phyloP scores from a whole-genome alignment of 2,113 vertebrate genomes.

The Paralichthys olivaceus region DNA sequence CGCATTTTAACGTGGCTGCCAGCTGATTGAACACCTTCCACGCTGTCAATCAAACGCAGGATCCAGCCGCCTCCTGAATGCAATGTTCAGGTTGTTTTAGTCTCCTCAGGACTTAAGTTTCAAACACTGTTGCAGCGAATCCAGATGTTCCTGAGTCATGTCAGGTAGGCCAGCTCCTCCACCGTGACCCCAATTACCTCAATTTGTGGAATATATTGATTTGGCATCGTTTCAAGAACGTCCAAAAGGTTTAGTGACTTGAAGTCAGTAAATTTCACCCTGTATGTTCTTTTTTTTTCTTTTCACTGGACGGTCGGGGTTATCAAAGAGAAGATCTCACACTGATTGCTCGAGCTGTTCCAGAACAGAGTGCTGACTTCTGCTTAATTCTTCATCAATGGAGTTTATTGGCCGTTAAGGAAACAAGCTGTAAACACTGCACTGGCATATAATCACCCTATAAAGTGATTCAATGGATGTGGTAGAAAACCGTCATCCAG shows the following conservation, averaged over 20 bases:
- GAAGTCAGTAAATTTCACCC: neutral
- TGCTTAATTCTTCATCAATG: neutral
- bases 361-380: neutral
- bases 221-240: neutral
- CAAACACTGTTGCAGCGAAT: neutral
- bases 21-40: conserved; percentile 57
- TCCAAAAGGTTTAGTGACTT: neutral
- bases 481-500: neutral
- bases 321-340: neutral
- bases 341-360: neutral
- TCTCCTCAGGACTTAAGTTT: conserved; percentile 40
- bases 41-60: conserved; percentile 52
- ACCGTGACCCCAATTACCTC: conserved; percentile 28
- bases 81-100: conserved; percentile 20
- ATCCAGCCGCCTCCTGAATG: conserved; percentile 35
- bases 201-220: neutral
- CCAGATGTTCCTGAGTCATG: conserved; percentile 29
- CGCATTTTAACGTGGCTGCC: conserved; percentile 16
- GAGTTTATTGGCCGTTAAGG: neutral
- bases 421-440: conserved; percentile 1
- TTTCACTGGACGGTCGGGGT: neutral
- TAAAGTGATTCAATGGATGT: neutral
- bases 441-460: neutral
- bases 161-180: conserved; percentile 19
- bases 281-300: neutral